A percentile compares a stretch with the other conserved stretches of the same genome.
phyloP scores from a whole-genome alignment of 2,113 vertebrate species.

The Thomomys bottae region DNA sequence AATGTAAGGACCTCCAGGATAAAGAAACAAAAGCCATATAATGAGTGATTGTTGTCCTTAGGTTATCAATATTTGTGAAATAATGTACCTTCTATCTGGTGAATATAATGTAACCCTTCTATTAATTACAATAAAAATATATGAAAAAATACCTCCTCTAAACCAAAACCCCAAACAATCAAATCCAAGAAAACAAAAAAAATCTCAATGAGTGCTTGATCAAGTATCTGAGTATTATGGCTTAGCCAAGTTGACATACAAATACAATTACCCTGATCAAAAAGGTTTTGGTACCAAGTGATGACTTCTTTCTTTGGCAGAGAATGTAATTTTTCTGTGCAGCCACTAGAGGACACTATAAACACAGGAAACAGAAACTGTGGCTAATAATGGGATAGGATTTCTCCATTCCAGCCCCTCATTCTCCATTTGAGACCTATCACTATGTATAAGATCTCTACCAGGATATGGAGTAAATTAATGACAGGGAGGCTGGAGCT shows the following conservation, averaged over 20 bases:
- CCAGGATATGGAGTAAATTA: neutral
- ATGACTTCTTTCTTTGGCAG: neutral
- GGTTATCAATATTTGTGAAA: too few relatives aligned
- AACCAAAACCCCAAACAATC: too few relatives aligned
- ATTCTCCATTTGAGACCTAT: neutral
- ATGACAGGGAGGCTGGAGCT: neutral
- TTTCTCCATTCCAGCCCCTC: neutral
- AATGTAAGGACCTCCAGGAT: too few relatives aligned
- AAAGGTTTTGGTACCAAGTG: neutral
- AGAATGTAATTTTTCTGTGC: neutral
- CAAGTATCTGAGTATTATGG: neutral
- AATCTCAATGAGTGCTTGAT: neutral
- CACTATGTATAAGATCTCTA: neutral
- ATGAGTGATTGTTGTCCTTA: too few relatives aligned
- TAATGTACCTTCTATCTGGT: too few relatives aligned
- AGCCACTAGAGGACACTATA: slow-evolving; percentile 74
- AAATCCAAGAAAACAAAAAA: neutral
- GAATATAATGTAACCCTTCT: too few relatives aligned
- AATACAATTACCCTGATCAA: neutral
- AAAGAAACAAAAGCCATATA: too few relatives aligned
- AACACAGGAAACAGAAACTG: slow-evolving; percentile 43
- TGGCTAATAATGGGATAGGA: neutral
- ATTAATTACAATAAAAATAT: too few relatives aligned
- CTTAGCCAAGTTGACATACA: neutral
- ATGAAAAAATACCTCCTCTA: too few relatives aligned